Evolutionary conservation across 1,140 invertebrate genomes (phyloP), one percentile per base, ranked within the genome.

Genomic region (Portunus trituberculatus): DNA sequence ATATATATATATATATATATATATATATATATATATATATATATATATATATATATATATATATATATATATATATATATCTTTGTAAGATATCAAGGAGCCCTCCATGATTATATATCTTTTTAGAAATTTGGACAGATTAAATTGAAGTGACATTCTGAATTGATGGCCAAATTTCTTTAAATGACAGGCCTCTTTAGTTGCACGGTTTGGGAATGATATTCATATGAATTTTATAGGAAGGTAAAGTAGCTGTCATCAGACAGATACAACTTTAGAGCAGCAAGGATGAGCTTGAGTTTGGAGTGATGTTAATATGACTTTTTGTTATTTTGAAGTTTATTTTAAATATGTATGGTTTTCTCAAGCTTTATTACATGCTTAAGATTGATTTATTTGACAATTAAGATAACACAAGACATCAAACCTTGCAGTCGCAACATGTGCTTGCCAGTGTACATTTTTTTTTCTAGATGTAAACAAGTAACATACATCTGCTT

Each of bases 181-280:
- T 52, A 76, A 86, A 94, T 94, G 93, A 94, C 93, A 94, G 93
- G 93, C 93, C 93, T 94, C 93, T 83, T 46, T 89, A 94, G 84
- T 45, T 94, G 93, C 93, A 94, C 93, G 93, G 87, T 94, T 90
- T 52, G 88, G 87, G 93, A 94, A 94, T 94, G 87, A 86, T 46
- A 48, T 32, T n/a, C n/a, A 48, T 20, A 67, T 93, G 52, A 48
- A 28, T 88, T 93, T 88, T 93, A 48, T 94, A 76, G 86, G 93
- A 93, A 93, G 93, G 87, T 94, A 93, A 48, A 88, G 87, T 94
- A 94, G 93, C 39, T 76, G 29, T 29, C 89, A 93, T 59, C 12
- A 45, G 89, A 87, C 46, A 94, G 31, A 76, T 94, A n/a, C 52
- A 45, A 46, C 87, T 52, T 76, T 94, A 89, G 93, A 89, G 86